phyloP scores from a whole-genome alignment of 2,113 vertebrate species.

The Stegastes partitus region DNA sequence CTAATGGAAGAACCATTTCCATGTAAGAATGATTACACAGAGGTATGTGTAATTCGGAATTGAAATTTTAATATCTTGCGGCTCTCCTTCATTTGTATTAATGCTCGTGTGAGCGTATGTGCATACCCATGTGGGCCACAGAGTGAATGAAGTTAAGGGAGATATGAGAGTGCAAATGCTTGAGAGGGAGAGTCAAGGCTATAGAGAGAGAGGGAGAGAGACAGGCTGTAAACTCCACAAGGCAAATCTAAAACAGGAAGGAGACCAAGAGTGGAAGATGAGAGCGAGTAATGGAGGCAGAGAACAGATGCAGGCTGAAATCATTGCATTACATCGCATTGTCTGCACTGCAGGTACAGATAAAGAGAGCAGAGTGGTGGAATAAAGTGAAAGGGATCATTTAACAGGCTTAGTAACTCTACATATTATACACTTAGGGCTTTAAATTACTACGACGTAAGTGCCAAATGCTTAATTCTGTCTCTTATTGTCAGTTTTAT shows the following conservation, averaged over 20 bases:
- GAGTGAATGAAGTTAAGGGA: conserved; percentile 25
- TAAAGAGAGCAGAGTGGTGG: conserved; percentile 25
- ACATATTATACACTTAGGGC: not conserved
- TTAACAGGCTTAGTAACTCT: conserved; percentile 26
- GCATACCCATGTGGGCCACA: not conserved
- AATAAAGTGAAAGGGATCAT: conserved; percentile 43
- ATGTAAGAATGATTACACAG: not conserved
- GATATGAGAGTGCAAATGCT: conserved; percentile 36
- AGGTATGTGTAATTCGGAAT: not conserved
- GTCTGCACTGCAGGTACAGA: conserved; percentile 49
- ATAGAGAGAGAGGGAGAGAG: conserved; percentile 9
- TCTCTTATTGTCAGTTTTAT: conserved; percentile 5
- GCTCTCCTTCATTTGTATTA: conserved; percentile 3
- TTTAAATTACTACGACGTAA: conserved; percentile 11
- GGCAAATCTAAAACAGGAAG: conserved; percentile 64
- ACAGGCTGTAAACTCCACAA: conserved; percentile 22
- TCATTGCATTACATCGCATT: conserved; percentile 54
- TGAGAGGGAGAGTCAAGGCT: conserved; percentile 5
- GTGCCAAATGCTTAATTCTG: not conserved
- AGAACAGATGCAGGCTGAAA: conserved; percentile 52
- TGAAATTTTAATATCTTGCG: conserved; percentile 9
- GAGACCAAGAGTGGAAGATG: conserved; percentile 47
- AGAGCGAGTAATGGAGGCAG: conserved; percentile 57
- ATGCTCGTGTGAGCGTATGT: not conserved
- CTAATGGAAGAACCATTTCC: not conserved